A percentile compares a stretch with the other conserved stretches of the same genome.
Evolutionary conservation across 2,113 vertebrate genomes (phyloP).

Genomic region (Vulpes ferrilata): DNA sequence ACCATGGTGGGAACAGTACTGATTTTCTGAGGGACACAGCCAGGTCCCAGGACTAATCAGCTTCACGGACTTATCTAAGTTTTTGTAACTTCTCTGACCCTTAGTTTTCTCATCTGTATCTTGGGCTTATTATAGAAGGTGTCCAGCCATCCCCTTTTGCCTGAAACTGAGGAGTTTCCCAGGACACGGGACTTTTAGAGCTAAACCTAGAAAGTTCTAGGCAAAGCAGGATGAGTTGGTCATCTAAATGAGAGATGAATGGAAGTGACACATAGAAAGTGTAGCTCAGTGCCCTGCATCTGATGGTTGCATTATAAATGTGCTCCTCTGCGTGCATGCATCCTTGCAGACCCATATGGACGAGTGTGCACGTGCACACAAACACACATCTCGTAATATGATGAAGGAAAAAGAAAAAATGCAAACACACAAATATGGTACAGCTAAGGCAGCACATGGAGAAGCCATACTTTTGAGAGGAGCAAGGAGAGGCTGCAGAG

Average conservation of each 20-base stretch:
- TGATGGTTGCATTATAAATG: neutral
- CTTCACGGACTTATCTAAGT: neutral
- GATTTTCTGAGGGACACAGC: neutral
- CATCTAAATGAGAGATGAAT: neutral
- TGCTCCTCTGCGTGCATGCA: accelerated
- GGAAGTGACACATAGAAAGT: neutral
- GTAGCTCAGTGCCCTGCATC: neutral
- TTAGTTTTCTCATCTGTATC: neutral
- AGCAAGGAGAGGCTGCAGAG: neutral
- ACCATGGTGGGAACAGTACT: neutral
- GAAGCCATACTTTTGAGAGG: neutral
- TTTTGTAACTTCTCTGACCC: neutral
- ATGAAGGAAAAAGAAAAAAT: neutral
- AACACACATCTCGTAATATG: neutral
- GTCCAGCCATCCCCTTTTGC: neutral
- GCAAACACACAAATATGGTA: neutral
- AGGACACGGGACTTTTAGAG: neutral
- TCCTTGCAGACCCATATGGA: neutral
- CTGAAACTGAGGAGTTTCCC: neutral
- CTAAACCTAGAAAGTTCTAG: neutral
- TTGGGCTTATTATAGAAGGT: neutral
- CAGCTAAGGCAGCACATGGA: neutral
- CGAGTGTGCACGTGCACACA: accelerated
- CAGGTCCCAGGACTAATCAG: neutral
- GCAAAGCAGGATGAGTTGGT: neutral